Conservation (phyloP, 2,888 invertebrate species). For the Ormia ochracea region DNA sequence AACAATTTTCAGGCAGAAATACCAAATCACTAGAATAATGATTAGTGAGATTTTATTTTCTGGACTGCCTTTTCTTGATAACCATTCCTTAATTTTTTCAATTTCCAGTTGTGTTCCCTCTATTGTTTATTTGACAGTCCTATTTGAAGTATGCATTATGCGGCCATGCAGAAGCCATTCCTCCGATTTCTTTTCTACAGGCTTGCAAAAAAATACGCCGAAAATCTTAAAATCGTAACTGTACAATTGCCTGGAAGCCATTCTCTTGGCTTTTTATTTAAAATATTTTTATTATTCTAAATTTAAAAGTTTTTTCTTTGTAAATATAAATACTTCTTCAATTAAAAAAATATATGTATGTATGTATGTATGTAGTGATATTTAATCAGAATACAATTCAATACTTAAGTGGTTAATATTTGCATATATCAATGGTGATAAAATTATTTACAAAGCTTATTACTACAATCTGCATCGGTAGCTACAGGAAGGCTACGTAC, state of each 20-base stretch:
- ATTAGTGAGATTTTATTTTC: too few species aligned
- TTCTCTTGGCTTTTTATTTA: not conserved
- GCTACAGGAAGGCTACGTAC: too few species aligned
- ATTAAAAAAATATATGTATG: not conserved
- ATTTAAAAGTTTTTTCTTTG: not conserved
- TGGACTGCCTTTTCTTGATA: conserved; percentile 84
- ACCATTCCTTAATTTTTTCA: conserved; percentile 78
- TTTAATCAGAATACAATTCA: too few species aligned
- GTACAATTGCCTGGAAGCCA: conserved; percentile 63
- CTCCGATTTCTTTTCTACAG: conserved; percentile 79
- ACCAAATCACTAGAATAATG: too few species aligned
- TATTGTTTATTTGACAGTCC: conserved; percentile 80
- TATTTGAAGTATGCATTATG: conserved; percentile 81
- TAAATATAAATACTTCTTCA: not conserved
- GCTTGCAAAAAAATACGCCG: conserved; percentile 75
- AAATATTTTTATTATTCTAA: not conserved
- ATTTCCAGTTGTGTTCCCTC: conserved; percentile 79
- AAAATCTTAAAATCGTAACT: conserved; percentile 69
- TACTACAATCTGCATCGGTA: too few species aligned
- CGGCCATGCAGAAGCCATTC: conserved; percentile 80
- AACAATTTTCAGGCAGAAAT: too few species aligned
- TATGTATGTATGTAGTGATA: too few species aligned
- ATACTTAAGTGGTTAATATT: too few species aligned
- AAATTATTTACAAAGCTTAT: too few species aligned
- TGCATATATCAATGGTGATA: too few species aligned